A percentile compares a stretch with the other conserved stretches of the same genome.
These are phyloP conservation scores for Hoplias malabaricus DNA, from an alignment of 2,113 vertebrate genomes.

Conservation along the genomic window DNA sequence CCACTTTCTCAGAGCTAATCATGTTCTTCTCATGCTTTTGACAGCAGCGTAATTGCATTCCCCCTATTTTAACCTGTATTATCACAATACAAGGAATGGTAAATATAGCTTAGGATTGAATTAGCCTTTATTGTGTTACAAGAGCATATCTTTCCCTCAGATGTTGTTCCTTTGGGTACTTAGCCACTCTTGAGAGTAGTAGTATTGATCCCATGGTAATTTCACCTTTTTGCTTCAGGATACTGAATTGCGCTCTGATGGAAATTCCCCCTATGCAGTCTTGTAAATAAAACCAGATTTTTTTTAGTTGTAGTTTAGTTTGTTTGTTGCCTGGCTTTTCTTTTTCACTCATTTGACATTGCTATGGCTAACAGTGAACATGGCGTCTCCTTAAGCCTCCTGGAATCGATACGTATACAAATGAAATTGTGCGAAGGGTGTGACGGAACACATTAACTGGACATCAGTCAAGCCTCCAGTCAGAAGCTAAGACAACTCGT, in stretches of 20 bases:
- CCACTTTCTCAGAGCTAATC: neutral
- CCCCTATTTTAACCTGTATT: neutral
- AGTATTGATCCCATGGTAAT: slow-evolving; percentile 35
- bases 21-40: neutral
- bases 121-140: slow-evolving; percentile 25
- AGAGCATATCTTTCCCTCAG: slow-evolving; percentile 27
- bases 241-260: neutral
- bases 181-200: slow-evolving; percentile 18
- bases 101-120: slow-evolving; percentile 23
- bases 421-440: neutral
- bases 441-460: neutral
- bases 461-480: slow-evolving; percentile 20
- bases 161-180: slow-evolving; percentile 17
- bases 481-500: neutral
- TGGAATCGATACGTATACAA: slow-evolving; percentile 21
- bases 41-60: neutral
- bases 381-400: neutral
- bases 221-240: slow-evolving; percentile 25
- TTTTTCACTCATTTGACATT: slow-evolving; percentile 9
- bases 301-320: neutral
- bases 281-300: slow-evolving; percentile 13
- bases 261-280: slow-evolving; percentile 16
- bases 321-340: neutral
- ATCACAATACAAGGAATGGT: neutral
- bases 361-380: slow-evolving; percentile 4